A percentile compares a stretch with the other conserved stretches of the same genome.
Conservation (phyloP, 2,888 invertebrate species). For the Bedellia somnulentella region DNA sequence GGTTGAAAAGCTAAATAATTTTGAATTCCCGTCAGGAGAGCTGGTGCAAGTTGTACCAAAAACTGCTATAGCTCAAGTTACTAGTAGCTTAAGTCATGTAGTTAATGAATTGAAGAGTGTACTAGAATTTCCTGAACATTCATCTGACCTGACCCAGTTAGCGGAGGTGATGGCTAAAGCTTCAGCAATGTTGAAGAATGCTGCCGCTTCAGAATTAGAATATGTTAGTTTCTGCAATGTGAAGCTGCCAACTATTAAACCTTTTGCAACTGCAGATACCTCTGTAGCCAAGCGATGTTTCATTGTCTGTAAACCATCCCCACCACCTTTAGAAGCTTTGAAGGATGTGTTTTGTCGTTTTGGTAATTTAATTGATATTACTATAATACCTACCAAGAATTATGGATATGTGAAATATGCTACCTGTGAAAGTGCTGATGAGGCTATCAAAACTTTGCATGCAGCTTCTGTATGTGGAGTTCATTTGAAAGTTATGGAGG, state of each 20-base stretch:
- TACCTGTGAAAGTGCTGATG: slow-evolving; percentile 71
- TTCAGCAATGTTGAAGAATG: slow-evolving; percentile 72
- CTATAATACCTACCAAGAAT: slow-evolving; percentile 84
- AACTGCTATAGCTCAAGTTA: slow-evolving; percentile 35
- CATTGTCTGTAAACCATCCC: slow-evolving; percentile 64
- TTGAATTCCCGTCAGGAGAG: slow-evolving; percentile 91
- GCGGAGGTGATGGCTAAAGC: slow-evolving; percentile 80
- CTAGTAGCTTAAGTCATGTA: slow-evolving; percentile 31
- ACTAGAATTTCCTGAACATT: slow-evolving; percentile 22
- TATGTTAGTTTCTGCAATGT: slow-evolving; percentile 63
- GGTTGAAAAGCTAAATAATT: slow-evolving; percentile 82
- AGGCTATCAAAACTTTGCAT: slow-evolving; percentile 73
- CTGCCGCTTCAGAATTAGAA: no score
- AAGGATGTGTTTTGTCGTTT: slow-evolving; percentile 89
- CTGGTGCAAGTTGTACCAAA: slow-evolving; percentile 75
- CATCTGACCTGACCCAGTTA: slow-evolving; percentile 63
- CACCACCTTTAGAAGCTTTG: slow-evolving; percentile 76
- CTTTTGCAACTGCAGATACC: slow-evolving; percentile 63
- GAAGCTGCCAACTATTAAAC: slow-evolving; percentile 72
- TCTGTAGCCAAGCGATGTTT: slow-evolving; percentile 69
- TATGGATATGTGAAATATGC: slow-evolving; percentile 93
- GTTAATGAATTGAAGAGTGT: slow-evolving; percentile 39
- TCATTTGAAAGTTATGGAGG: slow-evolving; percentile 84
- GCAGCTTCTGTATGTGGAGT: slow-evolving; percentile 83
- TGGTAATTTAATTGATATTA: slow-evolving; percentile 88